Conservation (phyloP, 2,888 invertebrate species). For the Steromphala cineraria region DNA sequence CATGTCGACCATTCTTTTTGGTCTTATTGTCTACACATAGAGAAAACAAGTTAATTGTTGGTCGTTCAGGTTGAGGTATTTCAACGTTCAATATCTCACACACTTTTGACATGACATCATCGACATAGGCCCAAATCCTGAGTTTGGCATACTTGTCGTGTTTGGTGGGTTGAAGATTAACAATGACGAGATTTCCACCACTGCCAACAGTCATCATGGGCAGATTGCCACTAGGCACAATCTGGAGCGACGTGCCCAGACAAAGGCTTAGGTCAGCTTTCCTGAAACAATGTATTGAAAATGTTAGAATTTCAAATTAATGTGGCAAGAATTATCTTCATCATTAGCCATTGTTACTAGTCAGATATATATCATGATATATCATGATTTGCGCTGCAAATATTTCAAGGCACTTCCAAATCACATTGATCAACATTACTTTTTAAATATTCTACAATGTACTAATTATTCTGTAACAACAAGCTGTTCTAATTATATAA, state of each 20-base stretch:
- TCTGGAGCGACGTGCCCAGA: slow-evolving; percentile 97
- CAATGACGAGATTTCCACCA: slow-evolving; percentile 91
- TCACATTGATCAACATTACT: too few species aligned
- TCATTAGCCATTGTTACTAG: too few species aligned
- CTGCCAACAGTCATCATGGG: slow-evolving; percentile 88
- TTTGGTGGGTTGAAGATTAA: slow-evolving; percentile 98
- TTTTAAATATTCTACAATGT: too few species aligned
- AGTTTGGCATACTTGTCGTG: slow-evolving; percentile 94
- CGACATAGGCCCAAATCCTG: slow-evolving; percentile 91
- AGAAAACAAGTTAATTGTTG: slow-evolving; percentile 54
- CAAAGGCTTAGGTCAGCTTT: slow-evolving; percentile 94
- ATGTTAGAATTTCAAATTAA: too few species aligned
- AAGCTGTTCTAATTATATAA: too few species aligned
- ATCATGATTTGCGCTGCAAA: too few species aligned
- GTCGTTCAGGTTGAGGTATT: slow-evolving; percentile 83
- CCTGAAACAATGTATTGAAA: slow-evolving; percentile 77
- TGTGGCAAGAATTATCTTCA: too few species aligned
- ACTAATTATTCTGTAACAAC: too few species aligned
- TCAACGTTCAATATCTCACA: slow-evolving; percentile 82
- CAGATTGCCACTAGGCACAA: slow-evolving; percentile 95
- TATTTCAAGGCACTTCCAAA: too few species aligned
- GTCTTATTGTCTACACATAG: slow-evolving; percentile 43
- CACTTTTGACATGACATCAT: slow-evolving; percentile 80
- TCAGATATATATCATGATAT: too few species aligned
- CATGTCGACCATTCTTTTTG: slow-evolving; percentile 22